Evolutionary conservation across 1,140 invertebrate genomes (phyloP).

Genomic region (Cydia pomonella): DNA sequence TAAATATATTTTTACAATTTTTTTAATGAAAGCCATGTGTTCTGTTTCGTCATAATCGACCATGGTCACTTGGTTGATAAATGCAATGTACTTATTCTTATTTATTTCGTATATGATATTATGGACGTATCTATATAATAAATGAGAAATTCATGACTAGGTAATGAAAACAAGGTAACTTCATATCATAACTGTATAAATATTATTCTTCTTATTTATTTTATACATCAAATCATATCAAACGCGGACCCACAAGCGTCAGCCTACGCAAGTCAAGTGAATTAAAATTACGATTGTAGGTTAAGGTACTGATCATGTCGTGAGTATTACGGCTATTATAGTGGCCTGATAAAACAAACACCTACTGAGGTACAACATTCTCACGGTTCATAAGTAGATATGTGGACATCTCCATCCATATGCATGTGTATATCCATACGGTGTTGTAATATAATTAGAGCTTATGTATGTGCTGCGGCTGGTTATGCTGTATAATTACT

Average conservation of each 20-base stretch:
- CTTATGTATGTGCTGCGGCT: constrained; percentile 39
- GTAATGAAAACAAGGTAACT: too few species aligned
- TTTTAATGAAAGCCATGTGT: too few species aligned
- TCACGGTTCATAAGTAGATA: constrained; percentile 43
- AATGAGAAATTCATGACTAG: too few species aligned
- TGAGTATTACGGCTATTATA: background rate
- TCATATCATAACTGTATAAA: too few species aligned
- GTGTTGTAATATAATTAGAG: constrained; percentile 32
- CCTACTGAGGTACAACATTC: constrained; percentile 38
- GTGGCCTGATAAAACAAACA: background rate
- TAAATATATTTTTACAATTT: too few species aligned
- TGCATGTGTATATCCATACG: constrained; percentile 8
- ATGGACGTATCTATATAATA: too few species aligned
- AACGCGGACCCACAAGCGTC: background rate
- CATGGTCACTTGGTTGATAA: too few species aligned
- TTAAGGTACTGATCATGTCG: background rate
- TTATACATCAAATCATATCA: too few species aligned
- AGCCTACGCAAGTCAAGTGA: background rate
- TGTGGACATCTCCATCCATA: constrained; percentile 27
- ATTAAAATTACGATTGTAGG: background rate
- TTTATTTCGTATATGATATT: too few species aligned
- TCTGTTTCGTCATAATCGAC: too few species aligned
- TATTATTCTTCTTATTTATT: too few species aligned
- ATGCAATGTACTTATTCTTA: too few species aligned
- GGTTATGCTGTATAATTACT: constrained; percentile 37